Evolutionary conservation across 2,797 vertebrate species (phyloP).

Genomic region (Pseudochromis fuscus): DNA sequence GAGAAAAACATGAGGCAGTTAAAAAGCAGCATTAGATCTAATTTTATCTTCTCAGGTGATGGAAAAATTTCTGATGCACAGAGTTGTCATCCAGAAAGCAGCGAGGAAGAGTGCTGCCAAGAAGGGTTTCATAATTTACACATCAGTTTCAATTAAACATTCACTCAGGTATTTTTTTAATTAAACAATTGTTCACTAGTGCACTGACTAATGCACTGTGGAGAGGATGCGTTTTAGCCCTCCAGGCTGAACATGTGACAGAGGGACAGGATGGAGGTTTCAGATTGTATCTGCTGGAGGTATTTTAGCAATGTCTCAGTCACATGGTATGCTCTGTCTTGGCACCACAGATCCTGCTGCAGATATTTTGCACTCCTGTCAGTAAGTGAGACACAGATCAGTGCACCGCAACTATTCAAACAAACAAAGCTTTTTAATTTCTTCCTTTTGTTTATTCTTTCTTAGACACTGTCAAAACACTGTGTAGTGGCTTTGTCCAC

Average conservation of each 20-base stretch:
- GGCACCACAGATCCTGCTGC: conserved; percentile 27
- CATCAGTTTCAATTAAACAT: too few relatives aligned
- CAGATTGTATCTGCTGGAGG: conserved; percentile 71
- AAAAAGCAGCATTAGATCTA: neutral
- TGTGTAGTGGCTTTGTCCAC: too few relatives aligned
- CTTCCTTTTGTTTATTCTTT: neutral
- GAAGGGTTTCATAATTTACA: too few relatives aligned
- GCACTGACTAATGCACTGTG: too few relatives aligned
- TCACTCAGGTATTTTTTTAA: too few relatives aligned
- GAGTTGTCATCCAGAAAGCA: neutral
- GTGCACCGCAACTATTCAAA: conserved; percentile 43
- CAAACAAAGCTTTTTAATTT: conserved; percentile 19
- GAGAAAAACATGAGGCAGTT: neutral
- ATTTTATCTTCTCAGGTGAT: neutral
- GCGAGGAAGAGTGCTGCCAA: too few relatives aligned
- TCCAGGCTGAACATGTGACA: conserved; percentile 69
- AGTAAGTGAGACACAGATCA: conserved; percentile 52
- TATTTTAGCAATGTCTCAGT: conserved; percentile 67
- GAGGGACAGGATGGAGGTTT: conserved; percentile 20
- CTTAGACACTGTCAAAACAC: neutral
- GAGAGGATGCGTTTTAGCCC: conserved; percentile 12
- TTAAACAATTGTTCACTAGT: too few relatives aligned
- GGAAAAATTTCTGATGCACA: neutral
- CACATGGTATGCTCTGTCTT: conserved; percentile 47
- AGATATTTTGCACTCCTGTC: conserved; percentile 63